Percentiles rank a stretch among this genome's conserved stretches.
Conservation (phyloP, 2,888 invertebrate genomes). For the Heliconius cydno region DNA sequence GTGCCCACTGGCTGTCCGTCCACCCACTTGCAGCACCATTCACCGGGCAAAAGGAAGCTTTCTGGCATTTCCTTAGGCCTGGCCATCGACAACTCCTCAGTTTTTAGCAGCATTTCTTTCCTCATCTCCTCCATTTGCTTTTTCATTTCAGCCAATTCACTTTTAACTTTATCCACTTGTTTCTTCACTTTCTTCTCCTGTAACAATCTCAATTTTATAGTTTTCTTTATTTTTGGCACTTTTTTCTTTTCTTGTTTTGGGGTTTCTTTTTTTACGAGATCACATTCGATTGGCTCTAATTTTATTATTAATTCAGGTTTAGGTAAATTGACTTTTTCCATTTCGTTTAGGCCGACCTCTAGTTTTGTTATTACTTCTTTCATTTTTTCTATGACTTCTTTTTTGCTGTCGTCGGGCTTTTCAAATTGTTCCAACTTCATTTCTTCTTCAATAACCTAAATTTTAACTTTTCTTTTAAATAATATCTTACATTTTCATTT, state of each 20-base stretch:
- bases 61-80: slow-evolving; percentile 58
- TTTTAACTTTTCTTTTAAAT: slow-evolving; percentile 10
- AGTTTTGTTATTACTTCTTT: slow-evolving; percentile 75
- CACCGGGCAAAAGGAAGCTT: slow-evolving; percentile 73
- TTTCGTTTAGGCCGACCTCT: slow-evolving; percentile 62
- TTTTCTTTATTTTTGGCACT: slow-evolving; percentile 64
- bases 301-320: slow-evolving; percentile 49
- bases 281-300: slow-evolving; percentile 42
- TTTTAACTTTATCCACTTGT: slow-evolving; percentile 69
- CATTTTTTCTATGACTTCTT: slow-evolving; percentile 72
- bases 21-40: slow-evolving; percentile 88
- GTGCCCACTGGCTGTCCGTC: slow-evolving; percentile 87
- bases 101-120: slow-evolving; percentile 64
- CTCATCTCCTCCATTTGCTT: slow-evolving; percentile 72
- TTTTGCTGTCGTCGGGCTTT: slow-evolving; percentile 61
- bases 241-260: slow-evolving; percentile 42
- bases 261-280: slow-evolving; percentile 49
- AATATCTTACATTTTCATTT: not conserved
- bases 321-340: slow-evolving; percentile 53
- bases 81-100: slow-evolving; percentile 53
- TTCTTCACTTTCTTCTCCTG: slow-evolving; percentile 69
- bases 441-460: slow-evolving; percentile 68
- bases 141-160: slow-evolving; percentile 70
- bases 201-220: slow-evolving; percentile 61
- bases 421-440: slow-evolving; percentile 69